These are phyloP conservation scores for Actias luna DNA, from an alignment of 2,888 invertebrate species.

Conservation along the genomic window DNA sequence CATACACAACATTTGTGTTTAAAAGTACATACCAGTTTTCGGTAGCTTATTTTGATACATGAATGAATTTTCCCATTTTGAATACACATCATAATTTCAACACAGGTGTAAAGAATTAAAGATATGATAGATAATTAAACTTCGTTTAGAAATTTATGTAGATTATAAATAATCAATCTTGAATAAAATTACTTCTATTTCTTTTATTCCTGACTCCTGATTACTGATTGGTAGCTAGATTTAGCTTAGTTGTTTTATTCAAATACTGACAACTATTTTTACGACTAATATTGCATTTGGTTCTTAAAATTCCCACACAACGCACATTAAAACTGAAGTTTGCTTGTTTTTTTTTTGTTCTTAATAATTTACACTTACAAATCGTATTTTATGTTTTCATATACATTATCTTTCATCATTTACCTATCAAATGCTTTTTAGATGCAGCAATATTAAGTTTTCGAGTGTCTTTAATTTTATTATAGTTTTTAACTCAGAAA, in stretches of 20 bases:
- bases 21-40: neutral
- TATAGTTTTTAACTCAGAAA: too few species aligned
- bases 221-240: too few species aligned
- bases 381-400: too few species aligned
- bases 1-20: neutral
- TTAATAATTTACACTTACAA: neutral
- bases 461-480: too few species aligned
- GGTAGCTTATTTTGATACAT: too few species aligned
- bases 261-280: neutral
- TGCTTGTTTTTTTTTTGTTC: neutral
- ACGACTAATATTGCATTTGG: neutral
- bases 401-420: too few species aligned
- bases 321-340: neutral
- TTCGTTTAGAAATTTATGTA: neutral
- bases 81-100: neutral
- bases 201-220: neutral
- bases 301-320: neutral
- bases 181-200: neutral
- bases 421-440: too few species aligned
- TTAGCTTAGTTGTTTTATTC: neutral
- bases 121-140: neutral
- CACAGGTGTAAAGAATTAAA: neutral
- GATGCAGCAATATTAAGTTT: too few species aligned
- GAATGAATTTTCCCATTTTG: neutral
- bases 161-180: neutral